Evolutionary conservation across 2,113 vertebrate genomes (phyloP).

Genomic region (Hypanus sabinus): DNA sequence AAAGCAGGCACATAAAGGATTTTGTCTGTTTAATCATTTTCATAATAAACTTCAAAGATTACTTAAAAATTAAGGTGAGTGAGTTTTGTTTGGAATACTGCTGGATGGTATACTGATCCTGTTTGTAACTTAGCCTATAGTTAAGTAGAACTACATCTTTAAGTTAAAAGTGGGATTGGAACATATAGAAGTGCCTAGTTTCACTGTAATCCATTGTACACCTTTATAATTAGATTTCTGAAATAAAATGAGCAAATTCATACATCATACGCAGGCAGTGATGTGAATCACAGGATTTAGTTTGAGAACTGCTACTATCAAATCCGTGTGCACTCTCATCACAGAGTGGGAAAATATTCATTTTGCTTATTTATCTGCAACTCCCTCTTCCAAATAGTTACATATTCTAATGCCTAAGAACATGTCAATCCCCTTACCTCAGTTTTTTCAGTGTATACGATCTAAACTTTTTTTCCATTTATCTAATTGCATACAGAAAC

Average conservation of each 20-base stretch:
- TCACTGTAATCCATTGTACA: not conserved
- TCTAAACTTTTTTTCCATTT: no score
- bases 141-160: not conserved
- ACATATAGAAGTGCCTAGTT: not conserved
- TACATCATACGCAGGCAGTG: not conserved
- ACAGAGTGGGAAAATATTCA: no score
- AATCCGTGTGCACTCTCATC: no score
- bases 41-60: slow-evolving; percentile 32
- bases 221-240: not conserved
- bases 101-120: not conserved
- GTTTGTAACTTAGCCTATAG: not conserved
- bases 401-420: no score
- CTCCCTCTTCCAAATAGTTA: no score
- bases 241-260: not conserved
- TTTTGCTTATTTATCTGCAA: no score
- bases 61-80: not conserved
- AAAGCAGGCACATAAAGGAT: slow-evolving; percentile 23
- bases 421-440: no score
- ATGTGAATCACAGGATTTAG: no score
- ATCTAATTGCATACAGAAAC: no score
- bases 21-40: slow-evolving; percentile 34
- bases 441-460: no score
- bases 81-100: not conserved
- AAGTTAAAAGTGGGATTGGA: not conserved
- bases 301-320: no score